Evolutionary conservation across 2,797 vertebrate genomes (phyloP), one percentile per base, ranked within the genome.

Genomic region (Anguilla megastoma): DNA sequence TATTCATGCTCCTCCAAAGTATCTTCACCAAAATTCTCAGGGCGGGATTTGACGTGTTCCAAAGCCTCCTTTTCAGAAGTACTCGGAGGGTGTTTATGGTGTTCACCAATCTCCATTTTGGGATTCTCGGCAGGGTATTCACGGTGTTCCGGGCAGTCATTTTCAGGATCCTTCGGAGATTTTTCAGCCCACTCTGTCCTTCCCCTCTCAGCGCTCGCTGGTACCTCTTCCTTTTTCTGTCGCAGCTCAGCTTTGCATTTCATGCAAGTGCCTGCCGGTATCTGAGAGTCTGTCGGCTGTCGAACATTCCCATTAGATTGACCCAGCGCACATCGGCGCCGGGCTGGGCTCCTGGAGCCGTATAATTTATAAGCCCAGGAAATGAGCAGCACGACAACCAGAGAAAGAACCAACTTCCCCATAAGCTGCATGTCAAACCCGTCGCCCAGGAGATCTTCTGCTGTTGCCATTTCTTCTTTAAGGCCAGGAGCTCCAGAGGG

Each of bases 371-470:
- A 98, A 0, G 95, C 97, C 92, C 95, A 94, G 0, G 97, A 95
- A 76, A 97, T 93, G 60, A 99, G 93, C 76, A 99, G 92, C 89
- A 98, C 95, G 0, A 94, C 94, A 0, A 95, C 94, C 0, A 96
- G 95, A 0, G 98, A 97, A 85, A 98, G 88, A 48, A 96, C 94
- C 90, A 99, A 92, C 93, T 97, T 98, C 90, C 97, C 92, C 0
- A 96, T 92, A 87, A 98, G 96, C 94, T 95, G 96, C 97, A 98
- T 98, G 94, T 98, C 97, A 88, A 95, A 95, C 85, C 95, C 95
- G 90, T 96, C 94, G 92, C 91, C 94, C 86, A 92, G 86, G 89
- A 95, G 93, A 54, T 82, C 79, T 50, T 96, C 95, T 18, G 92
- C 94, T 41, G 94, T 93, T 86, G 95, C 93, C 96, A 97, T 79